These are phyloP conservation scores for Aphis craccivora DNA, from an alignment of 1,140 invertebrate genomes.

Conservation along the genomic window DNA sequence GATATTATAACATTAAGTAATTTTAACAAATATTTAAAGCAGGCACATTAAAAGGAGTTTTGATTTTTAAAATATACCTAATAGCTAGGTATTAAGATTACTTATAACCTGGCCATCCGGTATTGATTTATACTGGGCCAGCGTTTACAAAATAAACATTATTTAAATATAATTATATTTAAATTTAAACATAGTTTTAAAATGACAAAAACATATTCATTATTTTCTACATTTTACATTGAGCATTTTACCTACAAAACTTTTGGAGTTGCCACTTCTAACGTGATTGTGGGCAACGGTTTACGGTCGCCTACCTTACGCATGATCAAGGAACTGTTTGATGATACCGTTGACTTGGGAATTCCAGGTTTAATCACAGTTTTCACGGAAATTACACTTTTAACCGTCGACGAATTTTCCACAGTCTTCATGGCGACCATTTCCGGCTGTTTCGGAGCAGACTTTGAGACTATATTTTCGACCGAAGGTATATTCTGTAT, in stretches of 20 bases:
- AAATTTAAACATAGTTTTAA: neutral
- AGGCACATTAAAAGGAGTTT: too few species aligned
- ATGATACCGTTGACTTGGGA: neutral
- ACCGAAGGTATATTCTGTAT: neutral
- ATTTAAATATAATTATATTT: neutral
- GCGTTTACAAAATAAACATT: neutral
- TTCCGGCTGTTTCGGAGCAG: neutral
- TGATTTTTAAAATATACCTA: too few species aligned
- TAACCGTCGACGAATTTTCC: neutral
- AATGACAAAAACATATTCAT: neutral
- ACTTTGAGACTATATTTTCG: neutral
- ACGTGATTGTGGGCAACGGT: neutral
- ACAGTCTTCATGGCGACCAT: neutral
- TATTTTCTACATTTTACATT: neutral
- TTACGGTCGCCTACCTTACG: slow-evolving; percentile 42
- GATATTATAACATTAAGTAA: too few species aligned
- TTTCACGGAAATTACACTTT: neutral
- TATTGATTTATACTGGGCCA: neutral
- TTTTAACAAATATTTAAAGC: too few species aligned
- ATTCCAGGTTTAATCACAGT: neutral
- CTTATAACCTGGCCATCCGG: too few species aligned
- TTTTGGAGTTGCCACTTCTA: slow-evolving; percentile 16
- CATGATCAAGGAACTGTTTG: neutral
- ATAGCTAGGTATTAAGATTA: too few species aligned
- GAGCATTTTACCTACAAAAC: neutral